These are phyloP conservation scores for Tetramorium simillimum DNA, from an alignment of 1,140 invertebrate species.

Conservation along the genomic window DNA sequence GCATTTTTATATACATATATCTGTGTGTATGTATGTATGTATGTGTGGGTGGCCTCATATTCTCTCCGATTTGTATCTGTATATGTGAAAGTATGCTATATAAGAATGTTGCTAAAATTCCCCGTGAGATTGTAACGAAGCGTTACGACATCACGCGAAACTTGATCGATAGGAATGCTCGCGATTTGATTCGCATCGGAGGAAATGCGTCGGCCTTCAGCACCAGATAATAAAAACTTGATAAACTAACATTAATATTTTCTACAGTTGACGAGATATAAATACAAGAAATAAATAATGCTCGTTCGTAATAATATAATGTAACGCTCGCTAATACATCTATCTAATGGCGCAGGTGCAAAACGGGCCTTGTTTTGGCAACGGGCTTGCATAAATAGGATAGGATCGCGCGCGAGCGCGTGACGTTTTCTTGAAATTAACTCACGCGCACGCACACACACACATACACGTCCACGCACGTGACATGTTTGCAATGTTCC, in stretches of 20 bases:
- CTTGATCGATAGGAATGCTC: constrained; percentile 5
- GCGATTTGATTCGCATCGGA: constrained; percentile 23
- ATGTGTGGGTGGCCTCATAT: constrained; percentile 34
- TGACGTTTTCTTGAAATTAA: constrained; percentile 6
- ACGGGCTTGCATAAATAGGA: not conserved
- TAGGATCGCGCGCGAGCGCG: not conserved
- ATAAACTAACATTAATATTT: constrained; percentile 66
- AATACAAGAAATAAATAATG: constrained; percentile 74
- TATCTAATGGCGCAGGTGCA: constrained; percentile 51
- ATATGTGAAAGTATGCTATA: constrained; percentile 18
- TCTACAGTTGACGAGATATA: constrained; percentile 70
- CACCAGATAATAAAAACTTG: constrained; percentile 67
- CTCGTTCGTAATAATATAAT: constrained; percentile 64
- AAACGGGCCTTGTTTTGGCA: constrained; percentile 13
- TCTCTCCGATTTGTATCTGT: constrained; percentile 14
- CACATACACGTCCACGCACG: not conserved
- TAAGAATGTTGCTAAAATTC: not conserved
- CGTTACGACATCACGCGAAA: not conserved
- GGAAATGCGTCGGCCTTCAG: constrained; percentile 52
- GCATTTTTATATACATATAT: not conserved
- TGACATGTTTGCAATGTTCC: not conserved
- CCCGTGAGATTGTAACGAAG: not conserved
- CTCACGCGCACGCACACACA: not conserved
- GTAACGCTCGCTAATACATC: constrained; percentile 62
- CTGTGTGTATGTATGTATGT: not conserved